Percentiles rank a stretch among this genome's conserved stretches.
These are phyloP conservation scores for Drosophila quadrilineata DNA, from an alignment of 1,140 invertebrate genomes.

Conservation along the genomic window DNA sequence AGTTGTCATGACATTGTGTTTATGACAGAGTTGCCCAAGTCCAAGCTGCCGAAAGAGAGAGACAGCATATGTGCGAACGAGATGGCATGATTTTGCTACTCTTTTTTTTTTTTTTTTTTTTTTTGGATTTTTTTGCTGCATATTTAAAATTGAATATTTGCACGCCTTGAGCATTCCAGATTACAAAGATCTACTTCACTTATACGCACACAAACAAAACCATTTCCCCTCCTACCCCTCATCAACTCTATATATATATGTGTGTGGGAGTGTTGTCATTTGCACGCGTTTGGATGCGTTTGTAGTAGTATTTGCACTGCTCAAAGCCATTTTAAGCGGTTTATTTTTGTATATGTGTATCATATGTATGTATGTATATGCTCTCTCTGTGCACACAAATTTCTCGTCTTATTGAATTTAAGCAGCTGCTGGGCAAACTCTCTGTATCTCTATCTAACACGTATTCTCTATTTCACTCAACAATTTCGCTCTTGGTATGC, in stretches of 20 bases:
- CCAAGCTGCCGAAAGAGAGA: neutral
- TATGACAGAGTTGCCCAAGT: conserved; percentile 49
- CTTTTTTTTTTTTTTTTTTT: conserved; percentile 33
- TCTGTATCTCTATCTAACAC: too few species aligned
- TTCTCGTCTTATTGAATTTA: conserved; percentile 33
- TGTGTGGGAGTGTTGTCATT: conserved; percentile 54
- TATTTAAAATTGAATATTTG: conserved; percentile 80
- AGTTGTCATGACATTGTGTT: conserved; percentile 79
- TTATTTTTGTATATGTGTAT: conserved; percentile 62
- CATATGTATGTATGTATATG: too few species aligned
- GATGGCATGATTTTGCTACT: neutral
- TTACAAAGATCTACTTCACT: conserved; percentile 77
- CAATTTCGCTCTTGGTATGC: too few species aligned
- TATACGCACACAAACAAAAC: conserved; percentile 56
- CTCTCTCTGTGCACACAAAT: conserved; percentile 55
- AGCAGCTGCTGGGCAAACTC: conserved; percentile 11
- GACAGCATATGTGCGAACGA: neutral
- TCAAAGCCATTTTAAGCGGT: conserved; percentile 77
- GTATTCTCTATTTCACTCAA: too few species aligned
- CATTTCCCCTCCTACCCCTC: neutral
- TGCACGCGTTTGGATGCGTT: conserved; percentile 67
- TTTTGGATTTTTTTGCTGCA: conserved; percentile 50
- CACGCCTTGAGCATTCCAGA: conserved; percentile 76
- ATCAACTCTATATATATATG: neutral
- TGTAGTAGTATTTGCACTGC: conserved; percentile 68